Evolutionary conservation across 2,113 vertebrate species (phyloP).

Genomic region (Stercorarius parasiticus): DNA sequence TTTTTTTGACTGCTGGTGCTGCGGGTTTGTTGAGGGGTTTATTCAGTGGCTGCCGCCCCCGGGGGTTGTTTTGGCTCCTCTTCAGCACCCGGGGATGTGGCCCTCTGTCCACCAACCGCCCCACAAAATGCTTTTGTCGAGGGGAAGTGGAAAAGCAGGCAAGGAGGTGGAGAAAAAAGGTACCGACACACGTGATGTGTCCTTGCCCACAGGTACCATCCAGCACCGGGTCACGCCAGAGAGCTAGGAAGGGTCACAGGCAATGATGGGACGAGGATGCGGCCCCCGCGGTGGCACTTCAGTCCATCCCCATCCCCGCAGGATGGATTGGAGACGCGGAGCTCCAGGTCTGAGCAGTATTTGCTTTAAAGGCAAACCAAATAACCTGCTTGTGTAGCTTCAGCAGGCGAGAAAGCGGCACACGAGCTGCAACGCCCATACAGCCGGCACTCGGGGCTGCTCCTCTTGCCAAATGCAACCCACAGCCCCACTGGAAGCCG

Average conservation of each 20-base stretch:
- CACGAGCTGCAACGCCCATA: fast-evolving
- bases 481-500: not conserved
- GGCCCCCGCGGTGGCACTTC: not conserved
- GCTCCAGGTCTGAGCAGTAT: not conserved
- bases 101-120: fast-evolving
- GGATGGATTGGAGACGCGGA: fast-evolving
- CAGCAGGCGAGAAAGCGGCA: fast-evolving
- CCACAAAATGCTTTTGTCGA: not conserved
- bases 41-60: not conserved
- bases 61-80: not conserved
- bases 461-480: not conserved
- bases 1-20: not conserved
- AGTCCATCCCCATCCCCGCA: fast-evolving
- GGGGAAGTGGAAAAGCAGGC: not conserved
- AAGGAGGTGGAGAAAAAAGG: not conserved
- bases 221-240: no score
- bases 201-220: not conserved
- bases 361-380: not conserved
- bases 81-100: not conserved
- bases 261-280: fast-evolving
- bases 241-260: not conserved
- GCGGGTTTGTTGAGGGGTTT: not conserved
- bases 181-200: fast-evolving
- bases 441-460: not conserved
- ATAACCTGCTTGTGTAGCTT: no score